Evolutionary conservation across 2,797 vertebrate species (phyloP).

Genomic region (Pempheris klunzingeri): DNA sequence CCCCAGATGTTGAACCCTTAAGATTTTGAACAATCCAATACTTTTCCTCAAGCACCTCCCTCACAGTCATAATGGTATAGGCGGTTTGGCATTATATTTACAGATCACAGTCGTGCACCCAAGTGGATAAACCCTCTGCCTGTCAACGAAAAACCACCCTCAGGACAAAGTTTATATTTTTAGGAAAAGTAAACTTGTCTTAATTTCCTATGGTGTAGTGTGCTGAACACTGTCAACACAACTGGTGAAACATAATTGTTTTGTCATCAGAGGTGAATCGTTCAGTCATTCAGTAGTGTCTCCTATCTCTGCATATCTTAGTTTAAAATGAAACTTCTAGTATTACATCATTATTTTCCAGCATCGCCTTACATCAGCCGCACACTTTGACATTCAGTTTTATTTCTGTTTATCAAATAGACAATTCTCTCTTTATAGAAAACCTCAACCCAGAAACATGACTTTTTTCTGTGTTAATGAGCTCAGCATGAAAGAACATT

Average conservation of each 20-base stretch:
- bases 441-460: background rate
- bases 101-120: background rate
- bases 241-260: background rate
- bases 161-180: background rate
- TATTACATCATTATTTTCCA: background rate
- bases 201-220: conserved; percentile 3
- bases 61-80: background rate
- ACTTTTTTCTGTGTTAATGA: background rate
- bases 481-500: background rate
- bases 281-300: background rate
- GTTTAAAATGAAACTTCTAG: background rate
- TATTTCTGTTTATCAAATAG: background rate
- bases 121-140: background rate
- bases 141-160: background rate
- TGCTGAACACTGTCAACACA: background rate
- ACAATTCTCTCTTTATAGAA: background rate
- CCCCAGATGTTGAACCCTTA: conserved; percentile 11
- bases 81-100: background rate
- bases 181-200: background rate
- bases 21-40: background rate
- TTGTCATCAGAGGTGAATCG: conserved; percentile 1
- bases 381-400: background rate
- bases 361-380: background rate
- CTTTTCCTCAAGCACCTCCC: background rate
- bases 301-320: background rate